Percentiles rank a stretch among this genome's conserved stretches.
These are phyloP conservation scores for Coendou prehensilis DNA, from an alignment of 2,797 vertebrate species.

Conservation along the genomic window DNA sequence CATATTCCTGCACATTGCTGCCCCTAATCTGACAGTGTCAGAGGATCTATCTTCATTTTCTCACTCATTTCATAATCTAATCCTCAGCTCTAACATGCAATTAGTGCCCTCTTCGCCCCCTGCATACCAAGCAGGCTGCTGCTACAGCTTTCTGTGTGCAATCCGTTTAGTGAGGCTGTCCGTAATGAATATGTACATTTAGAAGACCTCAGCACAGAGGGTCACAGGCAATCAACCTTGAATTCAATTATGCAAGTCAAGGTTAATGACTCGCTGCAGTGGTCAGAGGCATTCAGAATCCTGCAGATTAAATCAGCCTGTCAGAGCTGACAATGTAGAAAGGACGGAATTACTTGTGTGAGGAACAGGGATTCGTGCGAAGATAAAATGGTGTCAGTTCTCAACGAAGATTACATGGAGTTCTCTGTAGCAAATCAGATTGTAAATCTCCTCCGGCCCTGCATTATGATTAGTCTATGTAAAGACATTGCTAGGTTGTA, in stretches of 20 bases:
- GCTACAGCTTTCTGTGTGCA: constrained; percentile 98
- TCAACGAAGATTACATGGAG: constrained; percentile 93
- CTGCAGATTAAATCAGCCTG: constrained; percentile 97
- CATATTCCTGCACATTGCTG: constrained; percentile 90
- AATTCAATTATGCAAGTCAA: constrained; percentile 99
- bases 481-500: constrained; percentile 94
- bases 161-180: constrained; percentile 95
- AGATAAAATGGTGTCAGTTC: constrained; percentile 94
- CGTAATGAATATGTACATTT: constrained; percentile 99
- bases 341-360: constrained; percentile 89
- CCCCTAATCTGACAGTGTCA: constrained; percentile 99
- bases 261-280: constrained; percentile 99
- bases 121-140: constrained; percentile 93
- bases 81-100: constrained; percentile 98
- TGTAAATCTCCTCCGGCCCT: constrained; percentile 91
- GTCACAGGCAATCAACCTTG: constrained; percentile 99
- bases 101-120: constrained; percentile 97
- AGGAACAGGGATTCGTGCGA: constrained; percentile 86
- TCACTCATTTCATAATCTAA: constrained; percentile 99
- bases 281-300: constrained; percentile 97
- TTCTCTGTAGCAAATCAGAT: constrained; percentile 93
- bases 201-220: constrained; percentile 94
- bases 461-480: constrained; percentile 94
- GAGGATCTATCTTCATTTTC: constrained; percentile 99
- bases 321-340: constrained; percentile 95